Conservation (phyloP, 2,113 vertebrate genomes). For the Rallus limicola region DNA sequence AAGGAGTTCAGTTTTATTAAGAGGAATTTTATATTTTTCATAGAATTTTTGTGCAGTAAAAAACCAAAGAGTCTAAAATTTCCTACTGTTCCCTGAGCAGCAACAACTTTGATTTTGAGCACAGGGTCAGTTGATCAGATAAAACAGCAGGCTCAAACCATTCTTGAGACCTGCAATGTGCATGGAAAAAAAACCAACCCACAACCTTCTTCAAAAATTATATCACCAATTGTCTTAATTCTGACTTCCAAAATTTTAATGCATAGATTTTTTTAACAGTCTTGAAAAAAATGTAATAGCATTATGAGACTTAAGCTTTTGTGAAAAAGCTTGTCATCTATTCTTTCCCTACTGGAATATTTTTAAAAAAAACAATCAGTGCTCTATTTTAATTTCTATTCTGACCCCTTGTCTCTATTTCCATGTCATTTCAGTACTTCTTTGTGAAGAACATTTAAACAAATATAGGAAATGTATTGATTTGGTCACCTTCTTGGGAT, state of each 20-base stretch:
- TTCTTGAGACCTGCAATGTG: background rate
- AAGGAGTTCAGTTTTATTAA: background rate
- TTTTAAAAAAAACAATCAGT: background rate
- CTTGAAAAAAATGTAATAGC: background rate
- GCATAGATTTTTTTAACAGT: background rate
- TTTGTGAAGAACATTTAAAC: background rate
- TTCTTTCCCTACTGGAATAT: background rate
- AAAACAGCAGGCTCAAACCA: background rate
- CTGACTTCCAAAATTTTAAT: background rate
- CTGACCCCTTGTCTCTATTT: background rate
- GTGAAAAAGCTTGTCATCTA: background rate
- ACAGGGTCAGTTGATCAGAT: background rate
- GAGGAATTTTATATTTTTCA: background rate
- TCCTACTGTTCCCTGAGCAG: background rate
- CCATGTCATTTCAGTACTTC: background rate
- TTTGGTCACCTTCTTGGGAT: background rate
- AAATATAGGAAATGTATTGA: background rate
- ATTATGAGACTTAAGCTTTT: background rate
- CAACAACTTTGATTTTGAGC: background rate
- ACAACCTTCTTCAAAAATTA: background rate
- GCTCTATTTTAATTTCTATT: background rate
- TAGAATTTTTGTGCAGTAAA: background rate
- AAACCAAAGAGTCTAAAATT: background rate
- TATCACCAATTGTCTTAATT: background rate
- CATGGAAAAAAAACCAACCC: background rate